Percentiles rank a stretch among this genome's conserved stretches.
phyloP scores from a whole-genome alignment of 2,797 vertebrate genomes.

The Pangasius sanitwongsei region DNA sequence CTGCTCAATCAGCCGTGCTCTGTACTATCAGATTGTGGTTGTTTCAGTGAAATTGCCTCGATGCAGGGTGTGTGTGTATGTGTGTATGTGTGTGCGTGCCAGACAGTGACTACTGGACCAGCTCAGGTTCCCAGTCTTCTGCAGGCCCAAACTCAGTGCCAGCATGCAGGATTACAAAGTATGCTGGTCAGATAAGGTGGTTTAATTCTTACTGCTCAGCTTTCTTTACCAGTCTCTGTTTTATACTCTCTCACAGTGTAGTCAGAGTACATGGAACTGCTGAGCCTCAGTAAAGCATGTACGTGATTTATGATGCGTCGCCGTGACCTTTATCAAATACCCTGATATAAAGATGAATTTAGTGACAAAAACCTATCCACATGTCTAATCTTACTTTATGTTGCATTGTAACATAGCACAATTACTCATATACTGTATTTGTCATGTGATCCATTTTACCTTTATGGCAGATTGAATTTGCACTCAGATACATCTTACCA shows the following conservation, averaged over 20 bases:
- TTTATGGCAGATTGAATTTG: not conserved
- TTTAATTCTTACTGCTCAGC: not conserved
- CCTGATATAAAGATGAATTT: slow-evolving; percentile 54
- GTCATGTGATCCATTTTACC: not conserved
- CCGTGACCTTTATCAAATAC: slow-evolving; percentile 50
- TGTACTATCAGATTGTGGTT: slow-evolving; percentile 40
- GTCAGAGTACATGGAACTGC: slow-evolving; percentile 34
- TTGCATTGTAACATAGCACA: not conserved
- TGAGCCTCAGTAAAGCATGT: not conserved
- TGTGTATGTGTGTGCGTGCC: not conserved
- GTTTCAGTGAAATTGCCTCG: slow-evolving; percentile 44
- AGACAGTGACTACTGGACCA: slow-evolving; percentile 23
- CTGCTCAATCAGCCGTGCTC: slow-evolving; percentile 37
- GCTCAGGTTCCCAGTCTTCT: slow-evolving; percentile 20
- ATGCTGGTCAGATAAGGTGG: not conserved
- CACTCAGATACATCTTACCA: not conserved
- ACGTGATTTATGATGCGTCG: slow-evolving; percentile 52
- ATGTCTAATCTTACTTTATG: not conserved
- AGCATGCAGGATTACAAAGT: not conserved
- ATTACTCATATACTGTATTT: not conserved
- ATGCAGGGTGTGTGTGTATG: slow-evolving; percentile 12
- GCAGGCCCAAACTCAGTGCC: not conserved
- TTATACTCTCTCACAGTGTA: not conserved
- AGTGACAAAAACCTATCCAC: not conserved
- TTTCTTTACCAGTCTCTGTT: not conserved